Evolutionary conservation across 2,113 vertebrate species (phyloP).

Genomic region (Ceratotherium simum): DNA sequence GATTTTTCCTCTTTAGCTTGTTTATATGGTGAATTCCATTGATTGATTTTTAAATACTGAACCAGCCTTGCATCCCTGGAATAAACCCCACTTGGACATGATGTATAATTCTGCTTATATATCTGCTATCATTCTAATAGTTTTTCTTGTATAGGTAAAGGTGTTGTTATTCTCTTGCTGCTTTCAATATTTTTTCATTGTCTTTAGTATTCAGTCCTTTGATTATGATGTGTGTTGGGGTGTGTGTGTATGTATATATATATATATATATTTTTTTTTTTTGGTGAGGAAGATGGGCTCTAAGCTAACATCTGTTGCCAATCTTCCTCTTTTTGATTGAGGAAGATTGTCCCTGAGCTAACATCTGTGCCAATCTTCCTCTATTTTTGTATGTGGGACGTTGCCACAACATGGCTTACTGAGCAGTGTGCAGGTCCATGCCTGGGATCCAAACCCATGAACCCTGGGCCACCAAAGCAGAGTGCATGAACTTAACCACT

Average conservation of each 20-base stretch:
- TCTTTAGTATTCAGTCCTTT: slow-evolving; percentile 18
- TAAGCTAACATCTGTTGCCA: no score
- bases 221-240: not conserved
- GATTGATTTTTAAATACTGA: not conserved
- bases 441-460: no score
- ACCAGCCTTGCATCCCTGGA: not conserved
- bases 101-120: slow-evolving; percentile 23
- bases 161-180: not conserved
- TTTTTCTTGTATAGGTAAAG: not conserved
- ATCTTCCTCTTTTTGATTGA: no score
- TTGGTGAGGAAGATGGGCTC: no score
- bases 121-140: slow-evolving; percentile 4
- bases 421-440: no score
- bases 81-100: not conserved
- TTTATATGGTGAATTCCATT: not conserved
- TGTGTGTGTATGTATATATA: not conserved
- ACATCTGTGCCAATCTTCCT: no score
- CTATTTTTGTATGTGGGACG: no score
- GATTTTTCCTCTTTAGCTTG: not conserved
- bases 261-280: no score
- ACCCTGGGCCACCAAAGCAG: no score
- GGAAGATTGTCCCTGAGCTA: no score
- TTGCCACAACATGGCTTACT: no score
- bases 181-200: not conserved
- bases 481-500: no score